A percentile compares a stretch with the other conserved stretches of the same genome.
phyloP scores from a whole-genome alignment of 2,888 invertebrate genomes.

The Heliconius charithonia region DNA sequence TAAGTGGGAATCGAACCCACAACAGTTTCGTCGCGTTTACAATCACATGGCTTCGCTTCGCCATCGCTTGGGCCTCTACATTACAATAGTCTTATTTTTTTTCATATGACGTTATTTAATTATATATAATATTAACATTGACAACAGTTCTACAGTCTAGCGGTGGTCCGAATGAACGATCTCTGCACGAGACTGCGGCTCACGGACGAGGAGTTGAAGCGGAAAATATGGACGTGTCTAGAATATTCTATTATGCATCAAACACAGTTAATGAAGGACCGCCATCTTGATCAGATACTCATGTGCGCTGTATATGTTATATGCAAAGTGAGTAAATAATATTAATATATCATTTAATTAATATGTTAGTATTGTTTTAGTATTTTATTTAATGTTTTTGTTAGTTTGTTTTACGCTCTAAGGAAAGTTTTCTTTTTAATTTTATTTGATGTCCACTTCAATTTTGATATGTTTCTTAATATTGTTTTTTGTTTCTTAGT shows the following conservation, averaged over 20 bases:
- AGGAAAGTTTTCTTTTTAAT: no score
- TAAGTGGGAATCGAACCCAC: no score
- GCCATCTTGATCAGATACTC: slow-evolving; percentile 98
- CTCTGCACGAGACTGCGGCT: slow-evolving; percentile 92
- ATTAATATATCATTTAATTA: not conserved
- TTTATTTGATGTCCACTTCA: no score
- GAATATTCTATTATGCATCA: slow-evolving; percentile 94
- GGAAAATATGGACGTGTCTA: slow-evolving; percentile 98
- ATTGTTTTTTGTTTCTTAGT: no score
- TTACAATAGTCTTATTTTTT: no score
- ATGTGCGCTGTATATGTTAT: slow-evolving; percentile 99
- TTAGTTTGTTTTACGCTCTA: not conserved
- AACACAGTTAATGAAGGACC: slow-evolving; percentile 93
- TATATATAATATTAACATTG: not conserved
- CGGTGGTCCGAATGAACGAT: slow-evolving; percentile 95
- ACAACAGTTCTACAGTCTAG: slow-evolving; percentile 93
- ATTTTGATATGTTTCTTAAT: no score
- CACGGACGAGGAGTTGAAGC: slow-evolving; percentile 86
- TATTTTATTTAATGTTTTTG: not conserved
- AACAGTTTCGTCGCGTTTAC: no score
- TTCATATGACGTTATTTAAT: not conserved
- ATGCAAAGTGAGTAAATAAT: slow-evolving; percentile 86
- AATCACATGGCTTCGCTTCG: no score
- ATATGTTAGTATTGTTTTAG: no score
- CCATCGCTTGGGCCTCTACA: no score